A percentile compares a stretch with the other conserved stretches of the same genome.
Evolutionary conservation across 1,140 invertebrate species (phyloP).

Genomic region (Atta texana): DNA sequence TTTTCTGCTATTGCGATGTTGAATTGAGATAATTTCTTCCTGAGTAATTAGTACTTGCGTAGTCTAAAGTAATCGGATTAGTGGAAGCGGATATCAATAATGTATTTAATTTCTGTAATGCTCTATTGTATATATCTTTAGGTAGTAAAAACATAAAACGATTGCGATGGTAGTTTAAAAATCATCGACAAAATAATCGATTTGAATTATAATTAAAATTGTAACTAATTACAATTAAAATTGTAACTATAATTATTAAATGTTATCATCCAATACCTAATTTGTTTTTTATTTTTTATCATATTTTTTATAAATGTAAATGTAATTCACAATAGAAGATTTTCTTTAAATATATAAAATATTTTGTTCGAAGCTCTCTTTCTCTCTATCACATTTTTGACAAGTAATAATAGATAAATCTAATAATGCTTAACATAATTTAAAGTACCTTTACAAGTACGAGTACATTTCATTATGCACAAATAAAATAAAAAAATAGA

Average conservation of each 20-base stretch:
- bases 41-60: constrained; percentile 4
- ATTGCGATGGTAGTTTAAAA: not conserved
- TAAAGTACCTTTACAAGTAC: not conserved
- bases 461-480: not conserved
- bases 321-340: not conserved
- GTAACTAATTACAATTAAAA: not conserved
- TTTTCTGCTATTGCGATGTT: not conserved
- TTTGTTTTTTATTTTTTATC: not conserved
- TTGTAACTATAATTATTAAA: not conserved
- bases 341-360: not conserved
- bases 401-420: constrained; percentile 9
- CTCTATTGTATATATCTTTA: not conserved
- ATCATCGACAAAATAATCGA: not conserved
- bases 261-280: not conserved
- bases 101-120: constrained; percentile 15
- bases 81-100: not conserved
- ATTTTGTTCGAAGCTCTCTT: not conserved
- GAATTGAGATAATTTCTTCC: not conserved
- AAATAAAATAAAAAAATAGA: not conserved
- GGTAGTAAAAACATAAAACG: not conserved
- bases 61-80: constrained; percentile 15
- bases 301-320: not conserved
- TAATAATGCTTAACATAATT: not conserved
- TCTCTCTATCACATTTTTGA: not conserved
- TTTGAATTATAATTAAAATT: constrained; percentile 6